A percentile compares a stretch with the other conserved stretches of the same genome.
Evolutionary conservation across 2,113 vertebrate species (phyloP).

Genomic region (Silurus asotus): DNA sequence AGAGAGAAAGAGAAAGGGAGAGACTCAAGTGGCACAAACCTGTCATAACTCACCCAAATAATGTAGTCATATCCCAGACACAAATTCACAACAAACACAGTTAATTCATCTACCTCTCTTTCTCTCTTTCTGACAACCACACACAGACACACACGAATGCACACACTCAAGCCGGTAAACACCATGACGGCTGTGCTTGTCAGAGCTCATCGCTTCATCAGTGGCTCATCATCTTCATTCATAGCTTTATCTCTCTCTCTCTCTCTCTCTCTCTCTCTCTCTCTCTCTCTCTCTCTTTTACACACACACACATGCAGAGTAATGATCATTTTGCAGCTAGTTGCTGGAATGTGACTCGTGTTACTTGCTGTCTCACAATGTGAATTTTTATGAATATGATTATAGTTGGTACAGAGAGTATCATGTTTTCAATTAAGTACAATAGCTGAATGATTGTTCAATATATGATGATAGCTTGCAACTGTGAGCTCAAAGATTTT

Average conservation of each 20-base stretch:
- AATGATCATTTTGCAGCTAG: constrained; percentile 70
- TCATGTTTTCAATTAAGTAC: neutral
- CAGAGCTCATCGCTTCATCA: constrained; percentile 79
- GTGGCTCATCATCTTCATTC: constrained; percentile 76
- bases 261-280: neutral
- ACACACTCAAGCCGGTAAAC: constrained; percentile 56
- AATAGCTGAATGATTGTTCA: neutral
- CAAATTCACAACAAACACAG: constrained; percentile 11
- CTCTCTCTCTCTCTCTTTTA: neutral
- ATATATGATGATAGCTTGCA: neutral
- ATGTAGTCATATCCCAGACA: constrained; percentile 64
- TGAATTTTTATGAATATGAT: neutral
- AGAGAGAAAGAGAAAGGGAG: neutral
- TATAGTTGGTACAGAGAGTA: neutral
- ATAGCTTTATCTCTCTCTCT: constrained; percentile 1
- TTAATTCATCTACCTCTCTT: constrained; percentile 55
- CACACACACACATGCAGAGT: neutral
- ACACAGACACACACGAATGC: constrained; percentile 53
- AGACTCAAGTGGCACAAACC: constrained; percentile 63
- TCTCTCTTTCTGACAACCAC: constrained; percentile 7
- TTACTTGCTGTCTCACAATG: constrained; percentile 56
- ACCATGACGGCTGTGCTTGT: constrained; percentile 77
- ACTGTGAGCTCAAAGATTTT: neutral
- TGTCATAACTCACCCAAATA: constrained; percentile 98
- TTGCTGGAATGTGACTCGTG: constrained; percentile 84